These are phyloP conservation scores for Hyperoplus immaculatus DNA, from an alignment of 2,797 vertebrate species.

Conservation along the genomic window DNA sequence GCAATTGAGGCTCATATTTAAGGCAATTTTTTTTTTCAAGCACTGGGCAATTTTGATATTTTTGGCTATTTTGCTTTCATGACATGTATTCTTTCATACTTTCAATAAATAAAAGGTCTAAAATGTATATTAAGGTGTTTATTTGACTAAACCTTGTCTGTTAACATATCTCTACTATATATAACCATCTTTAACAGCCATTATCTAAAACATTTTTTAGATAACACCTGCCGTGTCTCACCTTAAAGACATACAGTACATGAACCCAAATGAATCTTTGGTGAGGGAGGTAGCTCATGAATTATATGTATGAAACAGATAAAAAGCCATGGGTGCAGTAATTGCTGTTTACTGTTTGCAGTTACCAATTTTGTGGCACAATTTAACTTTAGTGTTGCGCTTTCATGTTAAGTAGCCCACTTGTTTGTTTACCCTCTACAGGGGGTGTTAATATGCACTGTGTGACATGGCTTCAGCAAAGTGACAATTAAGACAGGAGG, in stretches of 20 bases:
- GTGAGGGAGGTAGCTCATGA: slow-evolving; percentile 18
- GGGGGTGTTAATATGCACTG: slow-evolving; percentile 59
- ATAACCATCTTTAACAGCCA: too few relatives aligned
- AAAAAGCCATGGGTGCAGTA: slow-evolving; percentile 43
- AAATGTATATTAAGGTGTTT: too few relatives aligned
- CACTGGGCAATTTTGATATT: too few relatives aligned
- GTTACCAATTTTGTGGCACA: slow-evolving; percentile 49
- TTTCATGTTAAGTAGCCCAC: slow-evolving; percentile 49
- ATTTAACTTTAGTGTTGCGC: slow-evolving; percentile 56
- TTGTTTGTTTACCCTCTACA: slow-evolving; percentile 73
- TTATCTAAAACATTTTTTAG: too few relatives aligned
- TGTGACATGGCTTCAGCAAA: slow-evolving; percentile 58
- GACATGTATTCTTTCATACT: too few relatives aligned
- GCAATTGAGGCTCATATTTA: slow-evolving; percentile 5
- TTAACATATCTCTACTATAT: too few relatives aligned
- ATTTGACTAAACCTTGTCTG: too few relatives aligned
- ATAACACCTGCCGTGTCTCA: too few relatives aligned
- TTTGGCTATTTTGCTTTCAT: too few relatives aligned
- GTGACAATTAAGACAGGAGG: slow-evolving; percentile 61
- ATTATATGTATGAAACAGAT: slow-evolving; percentile 41
- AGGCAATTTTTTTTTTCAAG: too few relatives aligned
- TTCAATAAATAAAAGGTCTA: too few relatives aligned
- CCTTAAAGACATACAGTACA: neutral
- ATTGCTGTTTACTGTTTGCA: slow-evolving; percentile 72
- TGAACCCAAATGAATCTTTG: slow-evolving; percentile 31